These are phyloP conservation scores for Steinernema scapterisci DNA, from an alignment of 2,888 invertebrate genomes.

Conservation along the genomic window DNA sequence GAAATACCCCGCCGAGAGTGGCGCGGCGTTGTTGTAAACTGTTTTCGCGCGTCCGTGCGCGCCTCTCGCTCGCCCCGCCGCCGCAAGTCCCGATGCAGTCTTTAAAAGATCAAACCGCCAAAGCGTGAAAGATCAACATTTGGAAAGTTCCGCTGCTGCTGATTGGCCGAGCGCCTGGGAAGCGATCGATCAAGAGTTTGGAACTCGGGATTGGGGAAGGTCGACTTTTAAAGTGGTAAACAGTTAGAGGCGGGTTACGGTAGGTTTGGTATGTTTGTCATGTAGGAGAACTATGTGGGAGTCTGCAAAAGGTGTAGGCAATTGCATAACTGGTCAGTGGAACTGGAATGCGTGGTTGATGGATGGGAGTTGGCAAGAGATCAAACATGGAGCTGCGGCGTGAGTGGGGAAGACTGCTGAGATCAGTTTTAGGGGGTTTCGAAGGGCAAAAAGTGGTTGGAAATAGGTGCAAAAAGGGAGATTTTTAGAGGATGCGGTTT, in stretches of 20 bases:
- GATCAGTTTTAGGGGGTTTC: too few relatives aligned
- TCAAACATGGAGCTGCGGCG: neutral
- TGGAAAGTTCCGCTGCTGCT: constrained; percentile 11
- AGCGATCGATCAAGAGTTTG: neutral
- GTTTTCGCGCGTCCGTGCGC: constrained; percentile 3
- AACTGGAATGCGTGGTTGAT: neutral
- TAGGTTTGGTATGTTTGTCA: too few relatives aligned
- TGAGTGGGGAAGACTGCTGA: neutral
- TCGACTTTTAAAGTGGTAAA: neutral
- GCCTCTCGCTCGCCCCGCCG: neutral
- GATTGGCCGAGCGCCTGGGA: neutral
- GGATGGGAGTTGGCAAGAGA: neutral
- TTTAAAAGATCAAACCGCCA: constrained; percentile 29
- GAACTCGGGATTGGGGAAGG: neutral
- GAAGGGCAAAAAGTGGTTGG: neutral
- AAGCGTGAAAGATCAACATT: neutral
- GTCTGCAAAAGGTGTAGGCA: neutral
- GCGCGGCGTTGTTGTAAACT: neutral
- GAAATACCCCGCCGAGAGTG: constrained; percentile 25
- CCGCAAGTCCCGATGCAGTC: neutral
- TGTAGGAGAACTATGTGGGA: too few relatives aligned
- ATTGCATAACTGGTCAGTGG: constrained; percentile 1
- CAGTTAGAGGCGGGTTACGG: too few relatives aligned
- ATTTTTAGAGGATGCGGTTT: neutral
- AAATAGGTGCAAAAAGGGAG: neutral